Conservation (phyloP, 2,888 invertebrate species). For the Cheilosia urbana region DNA sequence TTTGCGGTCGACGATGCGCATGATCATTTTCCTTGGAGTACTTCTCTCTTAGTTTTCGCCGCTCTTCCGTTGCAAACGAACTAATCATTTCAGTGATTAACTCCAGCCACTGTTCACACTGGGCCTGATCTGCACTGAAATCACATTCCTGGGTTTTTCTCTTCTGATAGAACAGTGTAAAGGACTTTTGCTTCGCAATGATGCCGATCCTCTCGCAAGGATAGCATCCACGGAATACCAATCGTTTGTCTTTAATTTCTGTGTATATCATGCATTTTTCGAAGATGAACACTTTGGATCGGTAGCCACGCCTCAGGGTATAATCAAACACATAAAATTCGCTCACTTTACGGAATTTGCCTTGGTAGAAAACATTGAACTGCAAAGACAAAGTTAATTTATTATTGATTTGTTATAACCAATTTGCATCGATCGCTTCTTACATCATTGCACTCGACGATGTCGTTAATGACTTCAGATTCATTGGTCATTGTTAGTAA, state of each 20-base stretch:
- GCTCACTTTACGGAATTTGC: conserved; percentile 82
- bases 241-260: conserved; percentile 82
- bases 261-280: conserved; percentile 83
- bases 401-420: not conserved
- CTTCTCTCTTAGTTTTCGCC: conserved; percentile 80
- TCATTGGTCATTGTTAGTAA: conserved; percentile 82
- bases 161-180: conserved; percentile 82
- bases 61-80: conserved; percentile 81
- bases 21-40: conserved; percentile 81
- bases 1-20: conserved; percentile 80
- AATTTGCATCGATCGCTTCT: conserved; percentile 10
- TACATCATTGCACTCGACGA: conserved; percentile 82
- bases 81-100: conserved; percentile 82
- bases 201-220: conserved; percentile 83
- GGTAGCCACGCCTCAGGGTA: conserved; percentile 80
- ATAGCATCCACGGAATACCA: conserved; percentile 83
- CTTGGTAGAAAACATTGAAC: conserved; percentile 83
- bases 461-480: conserved; percentile 83
- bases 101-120: conserved; percentile 81
- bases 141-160: conserved; percentile 83
- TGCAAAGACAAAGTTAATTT: conserved; percentile 67
- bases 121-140: conserved; percentile 79
- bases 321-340: conserved; percentile 82
- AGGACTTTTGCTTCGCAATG: conserved; percentile 79
- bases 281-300: conserved; percentile 82